Percentiles rank a stretch among this genome's conserved stretches.
Evolutionary conservation across 1,140 invertebrate genomes (phyloP).

Genomic region (Pseudachorutes palmiensis): DNA sequence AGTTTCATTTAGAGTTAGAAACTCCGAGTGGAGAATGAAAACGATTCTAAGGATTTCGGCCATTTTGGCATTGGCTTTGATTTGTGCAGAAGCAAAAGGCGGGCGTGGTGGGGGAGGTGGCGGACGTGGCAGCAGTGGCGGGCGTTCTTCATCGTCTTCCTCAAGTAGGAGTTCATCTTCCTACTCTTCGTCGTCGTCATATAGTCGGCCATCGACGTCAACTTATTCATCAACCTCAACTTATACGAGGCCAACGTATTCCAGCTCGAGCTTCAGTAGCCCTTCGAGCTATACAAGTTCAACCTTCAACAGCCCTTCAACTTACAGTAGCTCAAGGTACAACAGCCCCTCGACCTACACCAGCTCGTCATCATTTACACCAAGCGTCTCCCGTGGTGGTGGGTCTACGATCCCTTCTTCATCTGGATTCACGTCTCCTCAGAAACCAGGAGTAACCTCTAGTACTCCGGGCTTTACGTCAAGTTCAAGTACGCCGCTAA

Average conservation of each 20-base stretch:
- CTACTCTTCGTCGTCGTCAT: neutral
- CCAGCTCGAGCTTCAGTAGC: neutral
- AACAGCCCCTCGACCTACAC: too few species aligned
- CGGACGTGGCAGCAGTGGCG: too few species aligned
- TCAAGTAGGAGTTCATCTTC: neutral
- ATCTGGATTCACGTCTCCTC: neutral
- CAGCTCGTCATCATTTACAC: too few species aligned
- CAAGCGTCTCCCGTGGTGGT: too few species aligned
- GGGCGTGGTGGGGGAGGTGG: too few species aligned
- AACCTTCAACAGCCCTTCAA: neutral
- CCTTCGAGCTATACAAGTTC: neutral
- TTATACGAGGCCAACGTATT: neutral
- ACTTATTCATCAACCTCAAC: too few species aligned
- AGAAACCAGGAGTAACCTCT: neutral
- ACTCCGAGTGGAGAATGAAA: neutral
- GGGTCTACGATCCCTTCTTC: neutral
- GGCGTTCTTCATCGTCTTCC: neutral
- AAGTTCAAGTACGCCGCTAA: too few species aligned
- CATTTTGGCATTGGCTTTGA: neutral
- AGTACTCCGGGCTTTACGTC: too few species aligned
- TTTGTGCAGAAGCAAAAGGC: neutral
- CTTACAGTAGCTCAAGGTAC: neutral
- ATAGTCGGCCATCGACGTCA: neutral
- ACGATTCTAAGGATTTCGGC: too few species aligned
- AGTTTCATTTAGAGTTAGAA: neutral